Evolutionary conservation across 2,797 vertebrate genomes (phyloP), one percentile per base, ranked within the genome.

Genomic region (Kryptopterus vitreolus): DNA sequence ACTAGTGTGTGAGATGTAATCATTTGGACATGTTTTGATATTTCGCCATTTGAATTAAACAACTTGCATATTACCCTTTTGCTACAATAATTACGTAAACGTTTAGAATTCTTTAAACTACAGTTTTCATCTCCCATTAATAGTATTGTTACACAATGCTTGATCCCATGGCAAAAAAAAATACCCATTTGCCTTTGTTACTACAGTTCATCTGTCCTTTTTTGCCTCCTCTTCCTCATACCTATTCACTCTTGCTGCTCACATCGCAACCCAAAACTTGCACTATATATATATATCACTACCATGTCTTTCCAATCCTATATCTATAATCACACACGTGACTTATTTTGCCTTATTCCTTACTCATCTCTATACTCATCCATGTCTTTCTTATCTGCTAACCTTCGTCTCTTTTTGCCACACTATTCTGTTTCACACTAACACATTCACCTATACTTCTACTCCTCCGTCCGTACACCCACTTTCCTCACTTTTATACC

Each of bases 171-270:
- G 15, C 73, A 52, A 50, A 35, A 52, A n/a, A 46, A 61, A 52
- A 24, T 82, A 63, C 74, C 52, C 78, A 82, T 85, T 76, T 81
- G 77, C 52, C 76, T 81, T 82, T 71, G 81, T 81, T 69, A 81
- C 61, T 63, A 0, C 52, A 76, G 84, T 79, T 85, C 77, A 84
- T 83, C 82, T 84, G 59, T 84, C 74, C 73, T 63, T 77, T 84
- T 82, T 87, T 84, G 43, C 76, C 38, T 63, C 63, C 31, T 59
- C 66, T 18, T 16, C 73, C 24, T 52, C 20, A 50, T 76, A 24
- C 46, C 74, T 8, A 50, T 78, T 24, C 16, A n/a, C 33, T 77
- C 50, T 63, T 55, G n/a, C 38, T 76, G 61, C 76, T 77, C 50
- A 26, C 38, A 58, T 35, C 58, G 29, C 58, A 69, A 71, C 71